Base-by-base conservation (phyloP, 2,113 vertebrate species). In the Hippocampus barbouri region DNA sequence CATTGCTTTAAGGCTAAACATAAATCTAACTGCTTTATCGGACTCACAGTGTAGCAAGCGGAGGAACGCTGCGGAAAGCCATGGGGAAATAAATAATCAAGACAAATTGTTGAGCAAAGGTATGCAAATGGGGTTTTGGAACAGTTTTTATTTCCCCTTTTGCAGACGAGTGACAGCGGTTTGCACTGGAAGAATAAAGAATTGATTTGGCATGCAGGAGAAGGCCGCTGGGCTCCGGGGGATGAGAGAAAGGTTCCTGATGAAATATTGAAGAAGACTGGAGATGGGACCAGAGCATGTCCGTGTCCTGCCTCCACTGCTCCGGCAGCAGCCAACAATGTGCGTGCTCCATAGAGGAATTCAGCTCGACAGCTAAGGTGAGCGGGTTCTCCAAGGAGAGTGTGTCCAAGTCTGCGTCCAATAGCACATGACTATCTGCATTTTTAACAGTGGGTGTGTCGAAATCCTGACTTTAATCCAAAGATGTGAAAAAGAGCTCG, bases 221-320 rank as follows among this genome's bases (percentile, higher is more conserved):
- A 81, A 79, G 69, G 82, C 73, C 72, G 61, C 79, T 69, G 73
- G 72, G 79, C 78, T 80, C 76, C 45, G 76, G 79, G 81, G 79
- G 79, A 84, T 74, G 68, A 72, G 82, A 89, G 82, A 87, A 86
- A 88, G 85, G 82, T 76, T 90, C 79, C 76, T 86, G 67, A 86
- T 92, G 82, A 92, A 91, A 91, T 86, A 92, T 90, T 89, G 70
- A 91, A 80, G 72, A 53, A 66, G 69, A 85, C 74, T 81, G 68
- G 76, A 88, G 82, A 87, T 86, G 83, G 71, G 82, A 76, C 83
- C 80, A 78, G 69, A 82, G 79, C 68, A 79, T 6, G 66, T 82
- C 78, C 60, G 30, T 85, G 66, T 70, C 72, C 73, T 79, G 77
- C 80, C 71, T 84, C 74, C 68, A 68, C 71, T 76, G 66, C 71